Conservation (phyloP, 30 jellyfish, hydroid and myxozoan species). For the Mastigias papua region DNA sequence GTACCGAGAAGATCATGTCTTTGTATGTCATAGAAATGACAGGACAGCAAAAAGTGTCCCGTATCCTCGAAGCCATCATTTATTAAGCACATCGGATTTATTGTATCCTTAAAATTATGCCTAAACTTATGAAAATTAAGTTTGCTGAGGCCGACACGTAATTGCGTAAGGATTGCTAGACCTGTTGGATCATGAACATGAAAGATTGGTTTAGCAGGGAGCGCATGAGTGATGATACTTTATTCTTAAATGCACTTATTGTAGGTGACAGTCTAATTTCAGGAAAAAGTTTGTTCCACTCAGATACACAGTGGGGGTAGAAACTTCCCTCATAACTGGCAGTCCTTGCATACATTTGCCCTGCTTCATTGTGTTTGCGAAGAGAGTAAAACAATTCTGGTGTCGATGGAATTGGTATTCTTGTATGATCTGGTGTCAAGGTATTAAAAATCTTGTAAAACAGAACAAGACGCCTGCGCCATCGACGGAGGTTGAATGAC, state of each 20-base stretch:
- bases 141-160: conserved; percentile 30
- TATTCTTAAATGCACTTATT: not conserved
- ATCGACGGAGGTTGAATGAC: conserved; percentile 22
- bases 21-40: too few relatives aligned
- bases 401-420: conserved; percentile 17
- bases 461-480: conserved; percentile 27
- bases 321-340: conserved; percentile 6
- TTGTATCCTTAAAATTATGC: conserved; percentile 21
- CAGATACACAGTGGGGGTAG: not conserved
- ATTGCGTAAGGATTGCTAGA: conserved; percentile 10
- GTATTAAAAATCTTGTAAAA: conserved; percentile 1
- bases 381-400: conserved; percentile 4
- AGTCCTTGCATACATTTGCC: conserved; percentile 14
- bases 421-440: conserved; percentile 27
- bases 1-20: conserved; percentile 8
- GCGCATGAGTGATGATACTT: not conserved
- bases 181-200: conserved; percentile 15
- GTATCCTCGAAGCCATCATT: conserved; percentile 6
- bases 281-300: conserved; percentile 2
- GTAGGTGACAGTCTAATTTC: conserved; percentile 4
- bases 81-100: conserved; percentile 19
- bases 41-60: conserved; percentile 10
- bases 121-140: conserved; percentile 10
- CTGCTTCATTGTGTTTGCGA: conserved; percentile 13
- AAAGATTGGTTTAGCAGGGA: not conserved